Base-by-base conservation (phyloP, 2,888 invertebrate genomes). In the Synanthedon myopaeformis region DNA sequence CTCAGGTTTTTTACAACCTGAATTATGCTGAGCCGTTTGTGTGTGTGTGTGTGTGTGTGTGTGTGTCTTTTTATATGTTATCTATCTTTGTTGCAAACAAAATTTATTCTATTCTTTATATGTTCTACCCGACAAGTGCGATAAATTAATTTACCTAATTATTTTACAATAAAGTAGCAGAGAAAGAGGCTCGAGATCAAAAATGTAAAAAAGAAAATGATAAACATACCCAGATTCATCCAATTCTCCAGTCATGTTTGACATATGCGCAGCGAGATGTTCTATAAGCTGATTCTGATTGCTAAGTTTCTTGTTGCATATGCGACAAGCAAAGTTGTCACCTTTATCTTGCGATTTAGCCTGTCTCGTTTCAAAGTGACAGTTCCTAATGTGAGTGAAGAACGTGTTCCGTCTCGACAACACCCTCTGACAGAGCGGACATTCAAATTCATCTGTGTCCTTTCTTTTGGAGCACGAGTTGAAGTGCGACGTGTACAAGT, bases 231-330 rank as follows among this genome's bases (percentile, higher is more conserved):
- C 74, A 28, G 77, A 78, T 14, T 77, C 76, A 4, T 71, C 76
- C 4, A 53, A 62, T 12, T 23, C 49, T 6, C 54, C 67, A 11
- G 62, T 66, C 5, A 74, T 70, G 53, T 79, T 74, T 2, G 83
- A 73, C 70, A 88, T 79, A 57, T 89, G 88, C 12, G 74, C 76
- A 0, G 85, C 80, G 17, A 88, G 62, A 58, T 88, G 88, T 53
- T 67, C 70, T 53, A 88, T 80, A 14, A 89, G 72, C 55, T 64
- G 59, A 10, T 76, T 79, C 57, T 88, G 85, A 4, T 77, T 67
- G 4, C 71, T 58, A 48, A 88, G 64, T 58, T 74, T 75, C 63
- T 75, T 75, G 52, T 56, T 66, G 57, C 88, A 88, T 67, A 86
- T 76, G 28, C 85, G 72, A 61, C 88, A 88, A 52, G 81, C 75